phyloP scores from a whole-genome alignment of 2,113 vertebrate genomes.

The Ia io region DNA sequence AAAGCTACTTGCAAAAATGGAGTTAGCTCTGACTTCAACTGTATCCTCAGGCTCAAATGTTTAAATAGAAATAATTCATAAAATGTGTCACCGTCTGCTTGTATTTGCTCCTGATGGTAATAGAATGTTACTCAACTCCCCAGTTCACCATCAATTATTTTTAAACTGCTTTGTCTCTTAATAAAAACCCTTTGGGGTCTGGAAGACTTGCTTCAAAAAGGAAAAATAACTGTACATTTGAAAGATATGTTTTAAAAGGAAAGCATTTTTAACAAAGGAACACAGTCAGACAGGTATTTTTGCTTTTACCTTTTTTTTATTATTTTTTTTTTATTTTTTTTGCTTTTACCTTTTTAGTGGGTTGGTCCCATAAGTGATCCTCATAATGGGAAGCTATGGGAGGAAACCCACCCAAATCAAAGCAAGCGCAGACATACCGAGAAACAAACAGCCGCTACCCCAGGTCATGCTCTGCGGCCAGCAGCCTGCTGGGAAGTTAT shows the following conservation, averaged over 20 bases:
- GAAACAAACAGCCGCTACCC: constrained; percentile 36
- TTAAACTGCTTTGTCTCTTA: constrained; percentile 39
- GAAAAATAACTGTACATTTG: neutral
- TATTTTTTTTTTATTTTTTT: too few relatives aligned
- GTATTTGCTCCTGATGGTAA: constrained; percentile 40
- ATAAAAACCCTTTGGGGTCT: constrained; percentile 12
- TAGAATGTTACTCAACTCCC: constrained; percentile 13
- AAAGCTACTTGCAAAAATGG: constrained; percentile 41
- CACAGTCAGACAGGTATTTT: neutral
- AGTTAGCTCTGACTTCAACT: constrained; percentile 42
- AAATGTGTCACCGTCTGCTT: constrained; percentile 42
- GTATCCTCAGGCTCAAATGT: constrained; percentile 46
- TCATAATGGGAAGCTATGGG: neutral
- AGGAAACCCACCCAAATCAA: constrained; percentile 42
- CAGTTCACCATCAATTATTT: constrained; percentile 45
- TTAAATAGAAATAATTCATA: constrained; percentile 52
- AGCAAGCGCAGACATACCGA: neutral
- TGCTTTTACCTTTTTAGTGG: neutral
- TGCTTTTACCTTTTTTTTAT: constrained; percentile 19
- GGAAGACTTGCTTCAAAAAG: constrained; percentile 37
- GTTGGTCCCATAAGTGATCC: neutral
- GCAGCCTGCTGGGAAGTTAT: constrained; percentile 60
- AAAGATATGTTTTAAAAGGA: neutral
- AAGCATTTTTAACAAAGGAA: constrained; percentile 9
- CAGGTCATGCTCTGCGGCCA: constrained; percentile 29